A percentile compares a stretch with the other conserved stretches of the same genome.
These are phyloP conservation scores for Nylanderia fulva DNA, from an alignment of 1,140 invertebrate species.

Conservation along the genomic window DNA sequence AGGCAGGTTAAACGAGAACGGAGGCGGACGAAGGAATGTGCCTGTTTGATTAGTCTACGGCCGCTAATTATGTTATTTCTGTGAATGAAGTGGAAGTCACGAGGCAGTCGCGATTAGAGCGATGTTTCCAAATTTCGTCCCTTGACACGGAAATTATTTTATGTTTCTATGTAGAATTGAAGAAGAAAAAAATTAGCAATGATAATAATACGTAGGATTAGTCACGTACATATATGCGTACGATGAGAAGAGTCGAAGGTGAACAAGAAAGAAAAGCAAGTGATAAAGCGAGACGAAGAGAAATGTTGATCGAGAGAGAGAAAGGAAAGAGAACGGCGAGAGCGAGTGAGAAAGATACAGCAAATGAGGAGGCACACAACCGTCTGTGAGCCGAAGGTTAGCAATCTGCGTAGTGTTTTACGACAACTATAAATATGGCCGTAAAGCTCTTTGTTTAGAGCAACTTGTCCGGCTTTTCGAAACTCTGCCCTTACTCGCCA, in stretches of 20 bases:
- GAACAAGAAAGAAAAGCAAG: constrained; percentile 66
- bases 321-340: neutral
- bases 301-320: neutral
- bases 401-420: constrained; percentile 84
- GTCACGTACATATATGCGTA: constrained; percentile 61
- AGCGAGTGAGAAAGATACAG: constrained; percentile 1
- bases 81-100: constrained; percentile 4
- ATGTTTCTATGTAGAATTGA: neutral
- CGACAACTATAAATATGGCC: constrained; percentile 84
- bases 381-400: constrained; percentile 73
- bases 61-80: constrained; percentile 61
- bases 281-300: constrained; percentile 61
- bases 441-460: constrained; percentile 85
- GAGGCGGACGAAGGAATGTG: neutral
- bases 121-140: constrained; percentile 13
- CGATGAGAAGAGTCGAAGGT: constrained; percentile 57
- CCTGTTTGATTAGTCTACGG: constrained; percentile 47
- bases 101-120: constrained; percentile 56
- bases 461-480: constrained; percentile 80
- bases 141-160: neutral
- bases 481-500: constrained; percentile 66
- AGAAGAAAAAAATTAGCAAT: neutral
- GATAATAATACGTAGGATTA: constrained; percentile 47
- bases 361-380: constrained; percentile 31
- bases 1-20: constrained; percentile 19